Evolutionary conservation across 2,888 invertebrate genomes (phyloP), one percentile per base, ranked within the genome.

Genomic region (Drosophila borborema): DNA sequence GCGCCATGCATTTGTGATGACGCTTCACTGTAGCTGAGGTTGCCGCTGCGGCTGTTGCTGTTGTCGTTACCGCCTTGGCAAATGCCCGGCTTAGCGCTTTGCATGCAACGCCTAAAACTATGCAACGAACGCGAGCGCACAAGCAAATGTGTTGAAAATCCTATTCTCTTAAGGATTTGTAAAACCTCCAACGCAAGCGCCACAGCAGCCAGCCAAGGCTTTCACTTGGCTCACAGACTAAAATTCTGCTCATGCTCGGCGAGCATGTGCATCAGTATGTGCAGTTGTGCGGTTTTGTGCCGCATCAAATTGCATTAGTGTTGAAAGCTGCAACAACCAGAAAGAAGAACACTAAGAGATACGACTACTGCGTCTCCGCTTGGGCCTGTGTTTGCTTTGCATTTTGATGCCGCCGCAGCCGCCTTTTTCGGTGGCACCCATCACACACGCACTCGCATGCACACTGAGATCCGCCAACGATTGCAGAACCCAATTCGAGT

Each of bases 261-360:
- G 28, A 41, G 58, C 53, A 48, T 66, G 58, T 20, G 54, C 38
- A 4, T 68, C 63, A 72, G 54, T 54, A 5, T 71, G 64, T 73
- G 82, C 71, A 67, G 74, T 67, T 77, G 77, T 86, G 86, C 64
- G 87, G 89, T 80, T 81, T 86, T 80, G 80, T 72, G 80, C 53
- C 59, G 89, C 88, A 80, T 86, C 88, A 89, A 86, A 86, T 89
- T 86, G 86, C 88, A 86, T 86, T 86, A 85, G 74, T 73, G 88
- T 67, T 84, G 72, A 89, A 82, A 78, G 82, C 82, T 64, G 68
- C 72, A 85, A 68, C 76, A 72, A 66, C 56, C 66, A 64, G 63
- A 64, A 78, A 62, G 64, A 70, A 74, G 71, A 71, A 63, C 67
- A 67, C 64, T 74, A 49, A 61, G 54, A 34, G 54, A 34, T 43